Evolutionary conservation across 2,888 invertebrate genomes (phyloP), one percentile per base, ranked within the genome.

Genomic region (Myopa tessellatipennis): DNA sequence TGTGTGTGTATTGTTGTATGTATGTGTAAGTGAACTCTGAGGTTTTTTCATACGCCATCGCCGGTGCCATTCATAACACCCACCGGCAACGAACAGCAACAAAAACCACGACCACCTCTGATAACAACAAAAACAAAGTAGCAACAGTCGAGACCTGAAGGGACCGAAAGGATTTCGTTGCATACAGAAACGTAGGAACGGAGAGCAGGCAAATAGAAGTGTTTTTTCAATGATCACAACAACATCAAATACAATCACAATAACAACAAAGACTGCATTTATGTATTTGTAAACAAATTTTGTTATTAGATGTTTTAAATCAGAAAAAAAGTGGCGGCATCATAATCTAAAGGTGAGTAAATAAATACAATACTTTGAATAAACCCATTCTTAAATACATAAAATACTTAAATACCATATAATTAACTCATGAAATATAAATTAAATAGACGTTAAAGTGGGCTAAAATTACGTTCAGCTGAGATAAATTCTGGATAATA

Each of bases 251-350:
- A 58, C 36, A 36, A 63, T 40, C 61, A 75, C 67, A 58, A 60
- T 18, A 75, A 74, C 36, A 74, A 55, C 63, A 55, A 75, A 74
- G 67, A 45, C 58, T 75, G 75, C 68, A 75, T 68, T 38, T 60
- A 75, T 68, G 34, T 38, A 6, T 6, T 58, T 40, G 60, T 16
- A 40, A n/a, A 10, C 2, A 60, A 72, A 8, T 10, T 65, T 38
- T 40, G 52, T 52, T 52, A 45, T 69, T 45, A 6, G n/a, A n/a
- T n/a, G n/a, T n/a, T n/a, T 67, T 67, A n/a, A 36, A 12, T 67
- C 40, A 6, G 45, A 45, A 45, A 45, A 45, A 45, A 26, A 26
- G 26, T 26, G 36, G 38, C 10, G 45, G 40, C 67, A 45, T 67
- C 34, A 45, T 45, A n/a, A 36, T 38, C 1, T 10, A 67, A 67